Base-by-base conservation (phyloP, 2,113 vertebrate species). In the Cyprinodon tularosa region DNA sequence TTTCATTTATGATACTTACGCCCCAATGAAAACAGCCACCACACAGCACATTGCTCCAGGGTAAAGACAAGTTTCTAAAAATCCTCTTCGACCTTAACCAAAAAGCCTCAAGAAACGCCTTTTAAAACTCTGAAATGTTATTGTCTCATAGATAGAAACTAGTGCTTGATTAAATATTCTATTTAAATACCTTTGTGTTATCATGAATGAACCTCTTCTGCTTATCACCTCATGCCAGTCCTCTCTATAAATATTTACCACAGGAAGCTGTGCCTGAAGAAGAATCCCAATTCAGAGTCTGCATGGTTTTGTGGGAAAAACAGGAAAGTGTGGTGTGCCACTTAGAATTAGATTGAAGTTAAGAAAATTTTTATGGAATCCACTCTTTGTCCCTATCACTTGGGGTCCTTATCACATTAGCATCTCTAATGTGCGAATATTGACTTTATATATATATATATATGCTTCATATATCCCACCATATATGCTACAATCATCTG, bases 241-340 rank as follows among this genome's bases (percentile, higher is more conserved):
- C 89, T 86, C 83, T 89, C 84, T 63, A 93, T 94, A 92, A 93
- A 95, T 94, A 95, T 94, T 93, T 94, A 91, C 85, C 86, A 74
- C 78, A 73, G 73, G 83, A 86, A 87, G 84, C 80, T 81, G 71
- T 39, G 59, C 74, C 84, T 85, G 76, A 82, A 71, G 80, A 85
- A 84, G 92, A 94, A 94, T 93, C 92, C 88, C 86, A 93, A 94
- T 91, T 84, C 82, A 76, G 62, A 85, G 77, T 81, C 84, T 74
- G 86, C 62, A 76, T 82, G 89, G 82, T 78, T 90, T 90, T 81
- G 74, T 62, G 74, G 76, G 66, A 63, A 72, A 86, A 83, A 83
- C 83, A 77, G 80, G 73, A 85, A 84, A 81, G 85, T 86, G 86
- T 89, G 81, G 71, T 80, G 73, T 73, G 75, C 82, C 45, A 64